Evolutionary conservation across 2,888 invertebrate genomes (phyloP).

Genomic region (Amblyteles armatorius): DNA sequence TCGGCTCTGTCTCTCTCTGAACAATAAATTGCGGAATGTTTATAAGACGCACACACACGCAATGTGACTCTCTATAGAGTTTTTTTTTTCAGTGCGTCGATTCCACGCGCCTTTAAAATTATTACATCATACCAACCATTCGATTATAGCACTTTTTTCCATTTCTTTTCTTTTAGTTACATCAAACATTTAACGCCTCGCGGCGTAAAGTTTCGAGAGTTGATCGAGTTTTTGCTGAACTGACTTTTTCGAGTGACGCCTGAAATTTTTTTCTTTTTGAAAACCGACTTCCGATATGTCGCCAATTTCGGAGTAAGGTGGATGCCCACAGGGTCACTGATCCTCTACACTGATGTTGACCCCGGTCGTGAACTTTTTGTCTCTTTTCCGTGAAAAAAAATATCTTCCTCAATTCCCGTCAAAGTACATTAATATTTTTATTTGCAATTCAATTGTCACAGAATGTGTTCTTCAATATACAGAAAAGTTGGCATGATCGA

Average conservation of each 20-base stretch:
- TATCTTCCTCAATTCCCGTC: not conserved
- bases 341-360: not conserved
- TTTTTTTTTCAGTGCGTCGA: not conserved
- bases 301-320: not conserved
- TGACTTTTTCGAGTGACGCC: constrained; percentile 23
- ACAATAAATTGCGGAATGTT: constrained; percentile 57
- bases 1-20: constrained; percentile 11
- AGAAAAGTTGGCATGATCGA: not conserved
- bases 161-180: constrained; percentile 20
- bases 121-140: constrained; percentile 41
- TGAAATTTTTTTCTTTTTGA: not conserved
- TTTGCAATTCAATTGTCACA: too few relatives aligned
- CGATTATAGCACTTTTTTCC: constrained; percentile 39
- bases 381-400: not conserved
- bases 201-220: constrained; percentile 30
- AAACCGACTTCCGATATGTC: not conserved
- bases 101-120: constrained; percentile 34
- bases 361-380: not conserved
- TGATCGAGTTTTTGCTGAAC: constrained; percentile 15
- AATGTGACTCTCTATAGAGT: constrained; percentile 22
- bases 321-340: not conserved
- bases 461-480: not conserved
- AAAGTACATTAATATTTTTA: too few relatives aligned
- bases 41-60: constrained; percentile 31
- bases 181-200: constrained; percentile 36